Conservation (phyloP, 2,797 vertebrate species). For the Lithobates sylvaticus region DNA sequence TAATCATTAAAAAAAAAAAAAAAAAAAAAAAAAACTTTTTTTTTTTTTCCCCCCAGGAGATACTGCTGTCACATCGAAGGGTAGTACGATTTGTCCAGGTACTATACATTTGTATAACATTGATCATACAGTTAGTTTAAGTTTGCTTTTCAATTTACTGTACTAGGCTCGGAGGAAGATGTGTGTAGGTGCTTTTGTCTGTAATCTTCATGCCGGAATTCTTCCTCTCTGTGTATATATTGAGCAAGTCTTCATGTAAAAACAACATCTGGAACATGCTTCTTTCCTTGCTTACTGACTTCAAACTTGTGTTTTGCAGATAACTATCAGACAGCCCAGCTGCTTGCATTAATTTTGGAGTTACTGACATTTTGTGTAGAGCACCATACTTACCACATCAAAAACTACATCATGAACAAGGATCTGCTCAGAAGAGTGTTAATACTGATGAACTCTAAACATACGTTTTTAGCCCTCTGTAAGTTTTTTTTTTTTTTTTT, state of each 20-base stretch:
- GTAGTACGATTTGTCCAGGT: conserved; percentile 94
- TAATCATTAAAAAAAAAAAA: too few relatives aligned
- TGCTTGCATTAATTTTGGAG: conserved; percentile 96
- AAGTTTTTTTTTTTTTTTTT: conserved; percentile 73
- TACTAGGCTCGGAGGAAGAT: too few relatives aligned
- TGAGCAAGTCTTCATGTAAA: neutral
- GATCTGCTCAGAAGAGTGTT: conserved; percentile 95
- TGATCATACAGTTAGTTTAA: too few relatives aligned
- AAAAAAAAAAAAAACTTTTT: too few relatives aligned
- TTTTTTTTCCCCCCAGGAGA: conserved; percentile 75
- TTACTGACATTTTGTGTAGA: conserved; percentile 98
- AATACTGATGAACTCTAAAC: conserved; percentile 99
- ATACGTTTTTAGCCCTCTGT: conserved; percentile 98
- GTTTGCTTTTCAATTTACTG: too few relatives aligned
- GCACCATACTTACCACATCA: conserved; percentile 98
- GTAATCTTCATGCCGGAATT: too few relatives aligned
- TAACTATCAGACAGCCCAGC: conserved; percentile 98
- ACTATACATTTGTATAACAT: conserved; percentile 16
- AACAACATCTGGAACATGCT: neutral
- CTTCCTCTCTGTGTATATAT: too few relatives aligned
- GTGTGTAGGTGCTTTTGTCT: too few relatives aligned
- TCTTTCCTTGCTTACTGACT: neutral
- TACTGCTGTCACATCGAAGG: conserved; percentile 86
- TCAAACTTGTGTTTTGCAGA: conserved; percentile 78
- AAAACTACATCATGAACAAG: conserved; percentile 99